Conservation (phyloP, 2,113 vertebrate species). For the Oreochromis tanganicae region DNA sequence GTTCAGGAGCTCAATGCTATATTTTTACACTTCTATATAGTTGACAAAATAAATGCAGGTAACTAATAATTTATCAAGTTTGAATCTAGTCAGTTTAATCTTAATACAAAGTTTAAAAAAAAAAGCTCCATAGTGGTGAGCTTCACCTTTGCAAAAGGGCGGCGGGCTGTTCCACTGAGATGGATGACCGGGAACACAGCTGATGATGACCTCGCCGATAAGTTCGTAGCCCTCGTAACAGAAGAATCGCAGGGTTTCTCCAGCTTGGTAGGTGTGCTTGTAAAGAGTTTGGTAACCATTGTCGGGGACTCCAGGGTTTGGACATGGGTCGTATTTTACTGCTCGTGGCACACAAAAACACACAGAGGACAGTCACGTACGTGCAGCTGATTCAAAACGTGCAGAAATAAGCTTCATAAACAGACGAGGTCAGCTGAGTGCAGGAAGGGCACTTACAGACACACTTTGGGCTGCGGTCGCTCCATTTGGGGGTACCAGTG, state of each 20-base stretch:
- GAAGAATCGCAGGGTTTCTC: slow-evolving; percentile 89
- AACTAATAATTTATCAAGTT: background rate
- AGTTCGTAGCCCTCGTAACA: slow-evolving; percentile 92
- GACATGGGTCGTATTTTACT: slow-evolving; percentile 90
- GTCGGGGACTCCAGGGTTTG: slow-evolving; percentile 88
- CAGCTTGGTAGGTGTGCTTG: slow-evolving; percentile 90
- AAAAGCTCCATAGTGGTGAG: background rate
- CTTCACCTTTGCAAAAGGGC: slow-evolving; percentile 87
- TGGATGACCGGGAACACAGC: slow-evolving; percentile 84
- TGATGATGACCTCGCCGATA: slow-evolving; percentile 88
- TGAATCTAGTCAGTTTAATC: background rate
- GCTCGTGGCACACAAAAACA: background rate
- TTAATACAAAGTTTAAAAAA: background rate
- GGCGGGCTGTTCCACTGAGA: slow-evolving; percentile 91
- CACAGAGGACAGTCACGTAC: background rate
- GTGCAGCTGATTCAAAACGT: background rate
- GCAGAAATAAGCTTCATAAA: background rate
- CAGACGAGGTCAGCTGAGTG: background rate
- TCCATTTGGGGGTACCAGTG: slow-evolving; percentile 88
- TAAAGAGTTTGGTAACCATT: slow-evolving; percentile 91
- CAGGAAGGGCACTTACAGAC: slow-evolving; percentile 77
- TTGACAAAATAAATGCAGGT: background rate
- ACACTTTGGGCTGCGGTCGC: slow-evolving; percentile 87
- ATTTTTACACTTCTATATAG: background rate
- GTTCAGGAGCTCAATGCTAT: background rate